Percentiles rank a stretch among this genome's conserved stretches.
Conservation (phyloP, 1,140 invertebrate species). For the Laupala kohalensis region DNA sequence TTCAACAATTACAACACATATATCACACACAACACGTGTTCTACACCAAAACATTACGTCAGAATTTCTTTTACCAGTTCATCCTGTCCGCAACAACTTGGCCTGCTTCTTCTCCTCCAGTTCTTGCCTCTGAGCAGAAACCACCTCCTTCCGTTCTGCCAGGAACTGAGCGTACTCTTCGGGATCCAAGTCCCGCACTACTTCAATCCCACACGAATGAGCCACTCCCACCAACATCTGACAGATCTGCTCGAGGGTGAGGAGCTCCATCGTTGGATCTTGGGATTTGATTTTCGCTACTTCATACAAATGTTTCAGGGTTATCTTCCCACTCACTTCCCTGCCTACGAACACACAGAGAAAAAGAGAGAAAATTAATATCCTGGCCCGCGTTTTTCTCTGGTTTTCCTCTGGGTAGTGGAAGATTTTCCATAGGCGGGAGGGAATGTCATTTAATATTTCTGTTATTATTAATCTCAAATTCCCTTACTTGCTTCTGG, state of each 20-base stretch:
- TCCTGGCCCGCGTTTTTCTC: no score
- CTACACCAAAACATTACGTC: no score
- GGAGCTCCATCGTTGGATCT: slow-evolving; percentile 60
- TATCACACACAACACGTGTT: background rate
- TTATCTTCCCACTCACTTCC: slow-evolving; percentile 80
- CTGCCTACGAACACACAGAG: no score
- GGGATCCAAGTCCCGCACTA: slow-evolving; percentile 67
- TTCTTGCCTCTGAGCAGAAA: slow-evolving; percentile 61
- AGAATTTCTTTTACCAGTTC: no score
- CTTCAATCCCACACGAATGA: slow-evolving; percentile 67
- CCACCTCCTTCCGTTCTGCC: slow-evolving; percentile 54
- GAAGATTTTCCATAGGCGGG: no score
- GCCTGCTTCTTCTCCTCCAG: slow-evolving; percentile 79
- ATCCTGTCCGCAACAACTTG: slow-evolving; percentile 73
- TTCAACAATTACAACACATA: background rate
- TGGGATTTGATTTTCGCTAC: slow-evolving; percentile 87
- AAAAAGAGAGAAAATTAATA: no score
- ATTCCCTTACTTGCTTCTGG: no score
- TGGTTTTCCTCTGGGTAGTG: no score
- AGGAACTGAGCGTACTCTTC: slow-evolving; percentile 77
- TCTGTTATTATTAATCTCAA: no score
- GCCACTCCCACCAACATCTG: slow-evolving; percentile 62
- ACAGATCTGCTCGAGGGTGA: slow-evolving; percentile 64
- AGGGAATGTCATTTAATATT: no score
- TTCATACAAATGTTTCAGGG: slow-evolving; percentile 95